phyloP scores from a whole-genome alignment of 2,797 vertebrate genomes.

The Luscinia megarhynchos region DNA sequence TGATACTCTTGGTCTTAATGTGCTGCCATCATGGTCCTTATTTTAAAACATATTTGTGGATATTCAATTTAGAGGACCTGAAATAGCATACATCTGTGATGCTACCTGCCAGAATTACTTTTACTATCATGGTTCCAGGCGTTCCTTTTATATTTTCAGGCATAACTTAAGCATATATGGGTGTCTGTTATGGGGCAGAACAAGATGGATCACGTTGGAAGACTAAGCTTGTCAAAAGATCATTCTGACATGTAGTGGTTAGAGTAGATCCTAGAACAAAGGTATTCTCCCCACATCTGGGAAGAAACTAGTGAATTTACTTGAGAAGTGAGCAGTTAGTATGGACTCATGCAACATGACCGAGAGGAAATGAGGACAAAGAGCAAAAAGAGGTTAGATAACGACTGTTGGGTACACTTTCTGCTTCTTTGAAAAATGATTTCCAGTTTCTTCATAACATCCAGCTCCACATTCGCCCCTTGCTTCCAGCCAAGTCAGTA shows the following conservation, averaged over 20 bases:
- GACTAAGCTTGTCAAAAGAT: neutral
- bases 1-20: neutral
- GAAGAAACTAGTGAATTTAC: neutral
- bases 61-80: neutral
- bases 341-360: neutral
- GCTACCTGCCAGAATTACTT: neutral
- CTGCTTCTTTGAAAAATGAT: neutral
- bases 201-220: neutral
- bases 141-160: neutral
- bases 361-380: neutral
- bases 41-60: neutral
- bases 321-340: neutral
- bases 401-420: neutral
- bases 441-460: neutral
- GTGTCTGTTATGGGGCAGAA: neutral
- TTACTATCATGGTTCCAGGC: neutral
- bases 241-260: neutral
- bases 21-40: neutral
- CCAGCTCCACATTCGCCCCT: neutral
- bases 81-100: neutral
- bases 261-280: neutral
- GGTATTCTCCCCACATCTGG: neutral
- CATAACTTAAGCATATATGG: neutral
- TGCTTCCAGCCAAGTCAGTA: neutral
- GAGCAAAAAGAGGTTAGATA: neutral